Evolutionary conservation across 2,888 invertebrate genomes (phyloP), one percentile per base, ranked within the genome.

Genomic region (Leucoptera coffeella): DNA sequence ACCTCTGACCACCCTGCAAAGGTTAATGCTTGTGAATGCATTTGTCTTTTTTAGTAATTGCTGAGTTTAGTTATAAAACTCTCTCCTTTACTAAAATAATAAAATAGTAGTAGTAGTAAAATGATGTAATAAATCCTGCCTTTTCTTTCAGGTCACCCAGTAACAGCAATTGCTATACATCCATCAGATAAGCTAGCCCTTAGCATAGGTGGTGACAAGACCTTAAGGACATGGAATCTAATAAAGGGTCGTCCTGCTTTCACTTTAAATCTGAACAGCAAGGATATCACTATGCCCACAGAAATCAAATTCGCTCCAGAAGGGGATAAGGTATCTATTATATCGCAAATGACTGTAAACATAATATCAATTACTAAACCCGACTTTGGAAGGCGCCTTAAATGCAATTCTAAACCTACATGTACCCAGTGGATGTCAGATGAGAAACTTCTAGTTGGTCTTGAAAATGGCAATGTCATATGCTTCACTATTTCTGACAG

Each of bases 221-320:
- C 85, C 4, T 54, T 96, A 23, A 73, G 84, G 41, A 94, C 94
- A 3, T 96, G 96, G 96, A 94, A 96, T 67, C 71, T 96, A 33
- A 74, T 95, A 1, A 93, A 91, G 53, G 95, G 94, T 0, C 77
- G 92, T 32, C 82, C 82, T 39, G 94, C 93, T 0, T 95, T 88
- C 50, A 82, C 85, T 2, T 87, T 86, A n/a, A 92, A 93, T 52
- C 64, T 94, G 15, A 78, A 80, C 33, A 82, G 75, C 43, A 83
- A 81, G 59, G 73, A 74, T 32, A 62, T 73, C 25, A 52, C 60
- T 22, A 38, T 58, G 43, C 56, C 65, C 23, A 55, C 64, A 40
- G 75, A 75, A 38, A 49, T 79, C 1, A 57, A 57, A 27, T 95
- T 91, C 83, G 84, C 85, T 25, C 81, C 85, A 4, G 74, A 75